A percentile compares a stretch with the other conserved stretches of the same genome.
Evolutionary conservation across 2,888 invertebrate genomes (phyloP).

Genomic region (Dynastes grantii): DNA sequence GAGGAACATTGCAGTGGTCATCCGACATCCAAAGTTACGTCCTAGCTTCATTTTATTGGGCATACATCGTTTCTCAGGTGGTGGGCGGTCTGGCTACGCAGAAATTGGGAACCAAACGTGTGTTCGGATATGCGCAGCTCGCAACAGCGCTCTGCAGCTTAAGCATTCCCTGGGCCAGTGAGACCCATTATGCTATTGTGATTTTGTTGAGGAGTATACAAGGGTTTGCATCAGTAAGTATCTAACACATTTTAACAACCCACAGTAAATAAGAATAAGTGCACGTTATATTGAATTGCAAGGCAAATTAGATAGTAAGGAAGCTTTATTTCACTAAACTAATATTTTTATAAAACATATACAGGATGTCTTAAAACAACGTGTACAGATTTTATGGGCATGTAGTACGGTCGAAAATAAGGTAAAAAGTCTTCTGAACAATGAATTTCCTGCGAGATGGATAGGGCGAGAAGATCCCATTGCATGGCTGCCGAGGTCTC

Average conservation of each 20-base stretch:
- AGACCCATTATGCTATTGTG: slow-evolving; percentile 76
- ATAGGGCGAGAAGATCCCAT: too few relatives aligned
- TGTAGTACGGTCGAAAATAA: too few relatives aligned
- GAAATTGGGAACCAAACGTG: slow-evolving; percentile 80
- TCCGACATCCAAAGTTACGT: slow-evolving; percentile 78
- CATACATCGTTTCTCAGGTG: slow-evolving; percentile 80
- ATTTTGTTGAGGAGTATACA: slow-evolving; percentile 78
- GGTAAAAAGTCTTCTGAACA: too few relatives aligned
- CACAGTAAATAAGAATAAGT: too few relatives aligned
- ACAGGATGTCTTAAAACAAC: too few relatives aligned
- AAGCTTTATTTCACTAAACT: too few relatives aligned
- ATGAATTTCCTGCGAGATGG: too few relatives aligned
- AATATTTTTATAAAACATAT: too few relatives aligned
- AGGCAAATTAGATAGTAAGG: too few relatives aligned
- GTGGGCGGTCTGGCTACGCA: slow-evolving; percentile 82
- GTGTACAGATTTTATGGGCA: too few relatives aligned
- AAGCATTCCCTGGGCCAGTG: slow-evolving; percentile 77
- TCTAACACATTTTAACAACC: not conserved
- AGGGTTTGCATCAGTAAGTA: slow-evolving; percentile 79
- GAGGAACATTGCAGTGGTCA: slow-evolving; percentile 79
- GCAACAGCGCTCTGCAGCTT: slow-evolving; percentile 80
- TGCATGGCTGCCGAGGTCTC: too few relatives aligned
- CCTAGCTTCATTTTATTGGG: slow-evolving; percentile 82
- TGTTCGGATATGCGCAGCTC: slow-evolving; percentile 81
- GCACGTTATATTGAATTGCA: not conserved